Evolutionary conservation across 2,113 vertebrate genomes (phyloP).

Genomic region (Excalfactoria chinensis): DNA sequence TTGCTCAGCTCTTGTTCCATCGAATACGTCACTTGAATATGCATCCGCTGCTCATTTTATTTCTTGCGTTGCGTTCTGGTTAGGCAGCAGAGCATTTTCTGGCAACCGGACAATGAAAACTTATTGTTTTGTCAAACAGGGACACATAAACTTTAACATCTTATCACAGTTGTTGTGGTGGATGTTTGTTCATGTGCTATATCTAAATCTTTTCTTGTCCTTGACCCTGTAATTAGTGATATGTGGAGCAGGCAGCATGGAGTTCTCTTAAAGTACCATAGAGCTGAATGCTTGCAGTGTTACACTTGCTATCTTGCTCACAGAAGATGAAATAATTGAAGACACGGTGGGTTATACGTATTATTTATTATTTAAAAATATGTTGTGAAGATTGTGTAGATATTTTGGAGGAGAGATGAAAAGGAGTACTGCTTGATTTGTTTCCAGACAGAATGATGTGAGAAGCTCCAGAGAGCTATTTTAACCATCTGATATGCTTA

Average conservation of each 20-base stretch:
- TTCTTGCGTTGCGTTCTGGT: background rate
- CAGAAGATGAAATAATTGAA: background rate
- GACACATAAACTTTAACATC: background rate
- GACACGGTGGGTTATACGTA: background rate
- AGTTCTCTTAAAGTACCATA: background rate
- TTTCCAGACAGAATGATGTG: background rate
- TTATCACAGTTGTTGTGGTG: background rate
- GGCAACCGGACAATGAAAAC: background rate
- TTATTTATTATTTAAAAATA: background rate
- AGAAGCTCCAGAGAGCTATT: background rate
- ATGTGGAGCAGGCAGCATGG: background rate
- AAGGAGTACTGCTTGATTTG: background rate
- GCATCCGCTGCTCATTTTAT: background rate
- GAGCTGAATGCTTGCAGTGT: background rate
- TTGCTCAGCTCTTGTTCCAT: background rate
- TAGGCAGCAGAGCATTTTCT: background rate
- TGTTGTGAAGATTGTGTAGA: background rate
- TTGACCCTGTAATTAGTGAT: background rate
- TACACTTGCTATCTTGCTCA: fast-evolving
- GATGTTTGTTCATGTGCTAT: background rate
- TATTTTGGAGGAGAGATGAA: background rate
- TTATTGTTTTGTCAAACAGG: background rate
- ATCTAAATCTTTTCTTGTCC: background rate
- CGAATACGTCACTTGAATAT: fast-evolving
- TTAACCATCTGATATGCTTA: background rate